Conservation (phyloP, 2,113 vertebrate genomes). For the Tympanuchus pallidicinctus region DNA sequence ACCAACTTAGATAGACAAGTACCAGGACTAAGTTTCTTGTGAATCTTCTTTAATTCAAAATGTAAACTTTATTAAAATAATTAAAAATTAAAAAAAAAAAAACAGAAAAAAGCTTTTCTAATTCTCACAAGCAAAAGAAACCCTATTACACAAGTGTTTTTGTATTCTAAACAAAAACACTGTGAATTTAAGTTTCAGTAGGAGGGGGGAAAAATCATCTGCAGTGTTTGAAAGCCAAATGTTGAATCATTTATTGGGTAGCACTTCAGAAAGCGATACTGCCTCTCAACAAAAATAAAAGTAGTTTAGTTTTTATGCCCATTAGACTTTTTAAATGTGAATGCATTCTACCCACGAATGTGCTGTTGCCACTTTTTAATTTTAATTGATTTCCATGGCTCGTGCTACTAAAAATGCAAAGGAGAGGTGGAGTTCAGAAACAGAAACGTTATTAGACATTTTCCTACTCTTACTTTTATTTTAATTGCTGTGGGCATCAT, state of each 20-base stretch:
- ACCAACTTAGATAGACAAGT: not conserved
- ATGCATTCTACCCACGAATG: not conserved
- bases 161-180: slow-evolving; percentile 8
- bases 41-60: not conserved
- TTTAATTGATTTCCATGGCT: not conserved
- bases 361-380: not conserved
- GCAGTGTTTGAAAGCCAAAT: slow-evolving; percentile 5
- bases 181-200: slow-evolving; percentile 8
- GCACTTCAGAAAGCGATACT: slow-evolving; percentile 40
- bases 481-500: not conserved
- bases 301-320: not conserved
- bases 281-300: slow-evolving; percentile 42
- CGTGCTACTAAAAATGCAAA: not conserved
- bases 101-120: not conserved
- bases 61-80: not conserved
- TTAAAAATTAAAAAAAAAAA: not conserved
- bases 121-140: not conserved
- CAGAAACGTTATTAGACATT: not conserved
- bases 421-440: not conserved
- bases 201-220: not conserved
- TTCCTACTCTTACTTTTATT: not conserved
- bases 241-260: slow-evolving; percentile 26
- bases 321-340: slow-evolving; percentile 8
- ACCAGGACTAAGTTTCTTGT: not conserved
- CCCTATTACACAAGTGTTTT: not conserved